Evolutionary conservation across 2,888 invertebrate genomes (phyloP).

Genomic region (Cerastis rubricosa): DNA sequence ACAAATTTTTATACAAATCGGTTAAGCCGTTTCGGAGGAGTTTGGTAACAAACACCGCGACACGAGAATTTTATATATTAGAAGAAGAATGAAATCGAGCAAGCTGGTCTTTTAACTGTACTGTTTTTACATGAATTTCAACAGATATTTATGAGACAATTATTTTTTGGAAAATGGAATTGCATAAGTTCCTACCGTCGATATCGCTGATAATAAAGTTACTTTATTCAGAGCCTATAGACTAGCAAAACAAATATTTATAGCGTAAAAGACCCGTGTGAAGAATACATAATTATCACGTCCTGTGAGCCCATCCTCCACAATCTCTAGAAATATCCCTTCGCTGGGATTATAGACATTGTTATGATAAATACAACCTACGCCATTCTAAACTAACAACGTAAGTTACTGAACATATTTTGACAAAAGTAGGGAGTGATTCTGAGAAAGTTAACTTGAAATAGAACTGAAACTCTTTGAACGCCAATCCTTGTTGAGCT

Average conservation of each 20-base stretch:
- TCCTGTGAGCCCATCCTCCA: background rate
- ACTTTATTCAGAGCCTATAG: background rate
- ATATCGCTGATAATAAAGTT: background rate
- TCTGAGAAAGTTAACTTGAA: slow-evolving; percentile 2
- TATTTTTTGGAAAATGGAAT: background rate
- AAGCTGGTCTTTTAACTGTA: background rate
- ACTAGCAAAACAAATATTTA: background rate
- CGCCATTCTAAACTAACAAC: background rate
- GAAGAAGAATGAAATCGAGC: background rate
- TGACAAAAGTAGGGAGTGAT: background rate
- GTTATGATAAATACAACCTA: slow-evolving; percentile 6
- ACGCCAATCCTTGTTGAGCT: background rate
- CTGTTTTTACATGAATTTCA: background rate
- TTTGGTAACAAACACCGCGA: too few species aligned
- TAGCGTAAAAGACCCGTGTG: background rate
- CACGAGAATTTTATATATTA: too few species aligned
- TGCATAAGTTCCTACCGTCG: background rate
- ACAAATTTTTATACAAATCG: too few species aligned
- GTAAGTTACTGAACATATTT: slow-evolving; percentile 10
- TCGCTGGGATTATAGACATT: background rate
- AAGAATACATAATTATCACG: slow-evolving; percentile 3
- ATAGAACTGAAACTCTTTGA: background rate
- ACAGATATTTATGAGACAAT: background rate
- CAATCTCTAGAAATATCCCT: background rate
- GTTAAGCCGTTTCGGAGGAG: too few species aligned